A percentile compares a stretch with the other conserved stretches of the same genome.
Conservation (phyloP, 2,888 invertebrate genomes). For the Dasysyrphus tricinctus region DNA sequence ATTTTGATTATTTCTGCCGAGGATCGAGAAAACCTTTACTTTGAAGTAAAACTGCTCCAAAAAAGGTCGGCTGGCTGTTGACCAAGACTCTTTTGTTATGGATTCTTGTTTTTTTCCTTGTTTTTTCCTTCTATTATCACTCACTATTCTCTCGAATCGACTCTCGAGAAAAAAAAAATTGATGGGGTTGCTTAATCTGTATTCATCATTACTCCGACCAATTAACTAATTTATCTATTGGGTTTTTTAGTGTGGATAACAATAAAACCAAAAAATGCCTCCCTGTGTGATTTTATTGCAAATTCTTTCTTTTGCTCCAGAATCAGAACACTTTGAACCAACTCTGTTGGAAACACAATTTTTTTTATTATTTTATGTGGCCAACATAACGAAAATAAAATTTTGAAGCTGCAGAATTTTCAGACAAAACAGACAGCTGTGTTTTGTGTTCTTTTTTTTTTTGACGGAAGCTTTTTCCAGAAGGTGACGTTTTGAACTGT, state of each 20-base stretch:
- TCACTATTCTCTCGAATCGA: constrained; percentile 30
- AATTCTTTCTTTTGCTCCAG: constrained; percentile 20
- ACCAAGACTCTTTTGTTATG: constrained; percentile 45
- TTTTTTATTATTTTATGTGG: constrained; percentile 45
- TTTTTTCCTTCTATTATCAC: constrained; percentile 24
- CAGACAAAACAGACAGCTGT: constrained; percentile 66
- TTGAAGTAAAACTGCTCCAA: background rate
- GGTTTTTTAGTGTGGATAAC: constrained; percentile 40
- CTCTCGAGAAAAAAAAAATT: constrained; percentile 21
- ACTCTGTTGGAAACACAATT: constrained; percentile 64
- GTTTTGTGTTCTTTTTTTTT: constrained; percentile 20
- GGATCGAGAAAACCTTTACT: background rate
- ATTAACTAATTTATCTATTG: constrained; percentile 67
- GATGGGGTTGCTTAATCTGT: constrained; percentile 50
- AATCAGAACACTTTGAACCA: constrained; percentile 36
- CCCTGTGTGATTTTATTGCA: constrained; percentile 51
- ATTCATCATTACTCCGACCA: constrained; percentile 54
- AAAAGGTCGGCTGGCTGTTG: constrained; percentile 35
- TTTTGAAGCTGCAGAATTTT: constrained; percentile 56
- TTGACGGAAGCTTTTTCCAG: constrained; percentile 63
- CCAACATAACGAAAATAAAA: constrained; percentile 71
- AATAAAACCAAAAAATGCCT: constrained; percentile 57
- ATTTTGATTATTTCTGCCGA: background rate
- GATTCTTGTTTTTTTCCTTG: constrained; percentile 26
- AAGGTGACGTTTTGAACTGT: constrained; percentile 69